Percentiles rank a stretch among this genome's conserved stretches.
Conservation (phyloP, 2,888 invertebrate genomes). For the Synanthedon tipuliformis region DNA sequence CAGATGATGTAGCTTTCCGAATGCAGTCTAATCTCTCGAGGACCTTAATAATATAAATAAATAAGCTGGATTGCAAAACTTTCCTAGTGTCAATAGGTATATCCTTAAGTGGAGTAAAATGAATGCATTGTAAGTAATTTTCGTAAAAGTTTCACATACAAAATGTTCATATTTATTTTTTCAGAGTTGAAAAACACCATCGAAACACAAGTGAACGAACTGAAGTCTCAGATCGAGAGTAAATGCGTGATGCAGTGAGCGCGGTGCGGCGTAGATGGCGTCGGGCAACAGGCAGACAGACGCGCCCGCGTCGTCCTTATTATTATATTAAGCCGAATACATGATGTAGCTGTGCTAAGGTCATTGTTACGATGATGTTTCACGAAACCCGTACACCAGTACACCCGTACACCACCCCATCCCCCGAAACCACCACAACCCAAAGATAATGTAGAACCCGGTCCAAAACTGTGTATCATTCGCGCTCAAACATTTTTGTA, state of each 20-base stretch:
- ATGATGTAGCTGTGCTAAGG: constrained; percentile 65
- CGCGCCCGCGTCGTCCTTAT: constrained; percentile 12
- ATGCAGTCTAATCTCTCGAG: too few relatives aligned
- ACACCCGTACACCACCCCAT: constrained; percentile 29
- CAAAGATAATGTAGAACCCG: constrained; percentile 17
- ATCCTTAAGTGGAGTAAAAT: too few relatives aligned
- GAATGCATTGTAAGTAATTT: too few relatives aligned
- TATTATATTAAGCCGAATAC: constrained; percentile 44
- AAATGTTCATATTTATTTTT: constrained; percentile 36
- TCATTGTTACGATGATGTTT: constrained; percentile 44
- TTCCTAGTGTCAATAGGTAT: too few relatives aligned
- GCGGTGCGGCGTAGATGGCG: constrained; percentile 9
- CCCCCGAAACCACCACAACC: constrained; percentile 15
- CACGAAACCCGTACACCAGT: constrained; percentile 29
- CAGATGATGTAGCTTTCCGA: too few relatives aligned
- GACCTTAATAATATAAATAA: too few relatives aligned
- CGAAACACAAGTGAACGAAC: constrained; percentile 96
- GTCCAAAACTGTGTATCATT: constrained; percentile 39
- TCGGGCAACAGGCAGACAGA: constrained; percentile 1
- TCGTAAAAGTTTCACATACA: too few relatives aligned
- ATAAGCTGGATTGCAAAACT: too few relatives aligned
- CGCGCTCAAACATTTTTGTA: constrained; percentile 53
- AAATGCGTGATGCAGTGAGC: constrained; percentile 95
- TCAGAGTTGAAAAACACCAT: constrained; percentile 97
- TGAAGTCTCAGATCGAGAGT: constrained; percentile 96